Evolutionary conservation across 2,797 vertebrate genomes (phyloP).

Genomic region (Mus spretus): DNA sequence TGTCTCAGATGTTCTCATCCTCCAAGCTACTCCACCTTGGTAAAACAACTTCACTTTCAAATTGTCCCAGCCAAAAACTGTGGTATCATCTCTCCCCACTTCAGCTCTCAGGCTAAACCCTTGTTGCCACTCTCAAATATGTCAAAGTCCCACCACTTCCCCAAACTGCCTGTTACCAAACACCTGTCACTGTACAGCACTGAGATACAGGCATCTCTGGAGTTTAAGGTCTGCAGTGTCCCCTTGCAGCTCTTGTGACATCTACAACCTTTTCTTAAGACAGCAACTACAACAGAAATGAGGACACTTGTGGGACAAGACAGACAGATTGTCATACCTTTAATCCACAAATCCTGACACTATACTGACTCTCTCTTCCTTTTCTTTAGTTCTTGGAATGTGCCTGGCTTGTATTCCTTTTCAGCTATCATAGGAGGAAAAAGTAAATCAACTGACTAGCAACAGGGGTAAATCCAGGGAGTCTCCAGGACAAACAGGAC

Average conservation of each 20-base stretch:
- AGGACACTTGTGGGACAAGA: neutral
- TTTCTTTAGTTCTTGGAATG: neutral
- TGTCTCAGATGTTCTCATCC: too few species aligned
- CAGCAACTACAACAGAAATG: neutral
- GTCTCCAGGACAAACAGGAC: neutral
- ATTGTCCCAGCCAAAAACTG: too few species aligned
- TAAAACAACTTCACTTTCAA: too few species aligned
- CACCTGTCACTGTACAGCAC: neutral
- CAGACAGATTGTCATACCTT: neutral
- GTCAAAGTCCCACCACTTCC: neutral
- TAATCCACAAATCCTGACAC: neutral
- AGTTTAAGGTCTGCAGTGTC: neutral
- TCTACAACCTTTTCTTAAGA: neutral
- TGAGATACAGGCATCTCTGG: too few species aligned
- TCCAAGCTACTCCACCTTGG: too few species aligned
- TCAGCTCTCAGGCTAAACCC: too few species aligned
- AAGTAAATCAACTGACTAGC: neutral
- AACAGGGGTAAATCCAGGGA: neutral
- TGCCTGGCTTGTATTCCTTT: neutral
- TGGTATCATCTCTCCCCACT: too few species aligned
- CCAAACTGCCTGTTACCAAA: neutral
- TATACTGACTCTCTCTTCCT: neutral
- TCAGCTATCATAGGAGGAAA: neutral
- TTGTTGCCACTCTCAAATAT: too few species aligned
- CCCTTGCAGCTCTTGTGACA: neutral